Evolutionary conservation across 30 jellyfish, hydroid and myxozoan genomes (phyloP).

Genomic region (Mastigias papua): DNA sequence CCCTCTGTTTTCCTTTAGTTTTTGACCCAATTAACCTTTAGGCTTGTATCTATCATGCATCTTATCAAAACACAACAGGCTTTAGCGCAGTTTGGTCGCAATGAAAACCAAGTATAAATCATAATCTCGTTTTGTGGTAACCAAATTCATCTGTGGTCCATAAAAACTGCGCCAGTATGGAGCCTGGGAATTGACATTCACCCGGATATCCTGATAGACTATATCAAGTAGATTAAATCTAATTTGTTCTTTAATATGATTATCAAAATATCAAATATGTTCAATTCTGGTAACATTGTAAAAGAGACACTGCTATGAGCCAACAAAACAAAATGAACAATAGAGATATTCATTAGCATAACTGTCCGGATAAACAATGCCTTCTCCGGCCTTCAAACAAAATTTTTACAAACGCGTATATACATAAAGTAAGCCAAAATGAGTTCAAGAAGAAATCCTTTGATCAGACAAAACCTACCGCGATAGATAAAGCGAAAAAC

Average conservation of each 20-base stretch:
- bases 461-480: no score
- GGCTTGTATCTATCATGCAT: neutral
- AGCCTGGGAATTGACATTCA: neutral
- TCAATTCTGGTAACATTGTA: neutral
- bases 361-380: no score
- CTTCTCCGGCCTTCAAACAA: no score
- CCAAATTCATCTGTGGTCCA: constrained; percentile 1
- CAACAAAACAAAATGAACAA: no score
- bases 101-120: neutral
- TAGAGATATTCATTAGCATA: no score
- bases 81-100: neutral
- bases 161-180: neutral
- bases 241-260: constrained; percentile 5
- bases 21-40: no score
- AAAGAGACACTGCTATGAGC: no score
- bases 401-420: no score
- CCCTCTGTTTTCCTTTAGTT: no score
- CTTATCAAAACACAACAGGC: neutral
- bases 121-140: neutral
- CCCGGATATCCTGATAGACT: neutral
- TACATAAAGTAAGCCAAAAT: no score
- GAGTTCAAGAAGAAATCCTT: no score
- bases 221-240: neutral
- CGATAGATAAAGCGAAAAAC: no score
- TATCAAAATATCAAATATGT: neutral